Conservation (phyloP, 2,113 vertebrate genomes). For the Noturus placidus region DNA sequence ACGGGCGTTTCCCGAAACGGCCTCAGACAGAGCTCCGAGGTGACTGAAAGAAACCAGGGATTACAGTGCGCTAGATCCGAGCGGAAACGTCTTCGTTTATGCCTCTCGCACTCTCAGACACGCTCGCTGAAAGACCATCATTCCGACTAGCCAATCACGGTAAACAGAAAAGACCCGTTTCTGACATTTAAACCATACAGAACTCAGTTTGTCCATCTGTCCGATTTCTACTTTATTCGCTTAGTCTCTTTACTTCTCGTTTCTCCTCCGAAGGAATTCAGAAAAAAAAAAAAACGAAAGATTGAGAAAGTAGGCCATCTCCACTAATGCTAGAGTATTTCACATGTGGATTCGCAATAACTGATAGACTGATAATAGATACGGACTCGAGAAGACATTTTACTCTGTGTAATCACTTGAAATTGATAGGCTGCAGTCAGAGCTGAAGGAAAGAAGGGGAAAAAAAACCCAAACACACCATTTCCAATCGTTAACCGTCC, state of each 20-base stretch:
- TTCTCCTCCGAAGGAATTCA: background rate
- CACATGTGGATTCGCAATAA: background rate
- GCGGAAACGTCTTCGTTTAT: background rate
- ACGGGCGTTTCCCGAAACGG: conserved; percentile 3
- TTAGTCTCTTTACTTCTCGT: background rate
- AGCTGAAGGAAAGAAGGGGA: background rate
- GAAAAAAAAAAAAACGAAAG: background rate
- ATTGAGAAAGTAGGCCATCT: background rate
- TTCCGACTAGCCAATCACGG: background rate
- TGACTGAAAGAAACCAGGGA: conserved; percentile 14
- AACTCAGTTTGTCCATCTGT: background rate
- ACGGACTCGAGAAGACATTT: background rate
- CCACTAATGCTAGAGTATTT: background rate
- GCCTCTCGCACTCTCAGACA: too few relatives aligned
- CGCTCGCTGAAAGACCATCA: background rate
- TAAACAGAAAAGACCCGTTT: background rate
- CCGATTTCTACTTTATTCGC: background rate
- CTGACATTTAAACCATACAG: too few relatives aligned
- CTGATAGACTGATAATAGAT: background rate
- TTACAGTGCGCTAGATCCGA: background rate
- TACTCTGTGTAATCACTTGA: background rate
- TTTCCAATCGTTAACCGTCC: background rate
- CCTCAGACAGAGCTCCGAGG: background rate
- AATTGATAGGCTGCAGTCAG: background rate
- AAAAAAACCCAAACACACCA: too few relatives aligned